Base-by-base conservation (phyloP, 2,797 vertebrate species). In the Enteromius trimaculatus region DNA sequence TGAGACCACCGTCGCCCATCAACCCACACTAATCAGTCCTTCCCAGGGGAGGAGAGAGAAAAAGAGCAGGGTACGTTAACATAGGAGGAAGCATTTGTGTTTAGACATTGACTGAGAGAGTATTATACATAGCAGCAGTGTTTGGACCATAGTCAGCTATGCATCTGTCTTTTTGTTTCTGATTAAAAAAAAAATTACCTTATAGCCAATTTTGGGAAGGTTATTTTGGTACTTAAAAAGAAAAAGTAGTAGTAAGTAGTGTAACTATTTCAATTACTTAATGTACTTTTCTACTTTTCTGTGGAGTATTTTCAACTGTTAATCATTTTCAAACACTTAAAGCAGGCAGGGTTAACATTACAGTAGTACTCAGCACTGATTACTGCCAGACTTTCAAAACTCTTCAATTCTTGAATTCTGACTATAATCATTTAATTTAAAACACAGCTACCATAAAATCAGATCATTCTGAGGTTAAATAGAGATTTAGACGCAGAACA, bases 1-100 rank as follows among this genome's bases (percentile, higher is more conserved):
- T 77, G 88, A 84, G 90, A 88, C 93, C 91, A 91, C 87, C 83
- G 89, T 84, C 88, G 90, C 90, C 92, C 89, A 89, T 93, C 92
- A 88, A 74, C 81, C 34, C 53, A 71, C 23, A 39, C 81, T 81
- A 79, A 83, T 79, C 66, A 71, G 75, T 69, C 19, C 10, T 53
- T 72, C 49, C 26, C 51, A 70, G 26, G 71, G 58, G 66, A 60
- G 23, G 31, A 13, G 55, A 80, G 58, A 47, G 37, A 42, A n/a
- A 39, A 17, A 19, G 16, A 42, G 47, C n/a, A 65, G 64, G 79
- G 58, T 16, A 76, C 13, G 51, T 64, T 77, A 77, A 66, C 79
- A 55, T 72, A 44, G 60, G 47, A 53, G 31, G 74, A 76, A 76
- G 29, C 23, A 16, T 60, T 70, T 71, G 23, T 19, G 49, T 71